Evolutionary conservation across 1,140 invertebrate genomes (phyloP), one percentile per base, ranked within the genome.

Genomic region (Drosophila grimshawi): DNA sequence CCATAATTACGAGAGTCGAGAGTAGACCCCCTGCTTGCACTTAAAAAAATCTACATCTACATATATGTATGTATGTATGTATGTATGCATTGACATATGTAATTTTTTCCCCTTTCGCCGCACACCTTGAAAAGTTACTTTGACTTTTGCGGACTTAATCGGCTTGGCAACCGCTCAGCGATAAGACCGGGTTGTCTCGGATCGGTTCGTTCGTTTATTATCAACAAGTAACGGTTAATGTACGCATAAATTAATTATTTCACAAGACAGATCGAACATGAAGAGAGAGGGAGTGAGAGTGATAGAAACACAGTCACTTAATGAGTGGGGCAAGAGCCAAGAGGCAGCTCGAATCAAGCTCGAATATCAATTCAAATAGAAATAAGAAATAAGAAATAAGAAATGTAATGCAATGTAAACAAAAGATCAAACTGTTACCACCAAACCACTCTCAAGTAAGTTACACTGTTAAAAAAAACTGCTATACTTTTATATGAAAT

Each of bases 201-300:
- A 52, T 19, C 55, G 43, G n/a, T 19, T 53, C 37, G n/a, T 19
- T 53, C 37, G 55, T 66, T 79, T 69, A 77, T 85, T 85, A 88
- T 89, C 77, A 72, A 85, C 80, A 72, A 78, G 83, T 90, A 89
- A 88, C 85, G 85, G 86, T 88, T 85, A 78, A 88, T 81, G 85
- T 62, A 85, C 85, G 85, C 85, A 88, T 88, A 85, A 88, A 88
- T 89, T 85, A 88, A 88, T 88, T 88, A 88, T 72, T 80, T 69
- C 80, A 76, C 76, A 88, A 78, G 35, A 76, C 74, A 78, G 56
- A 69, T 66, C 57, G 37, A 69, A 46, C 11, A 48, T 29, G 37
- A 30, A 33, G 19, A 19, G 19, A 19, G 19, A 19, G 19, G 19
- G 19, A 19, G 19, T 19, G 19, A 19, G 19, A 19, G 19, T 19